Evolutionary conservation across 2,113 vertebrate genomes (phyloP).

Genomic region (Chlorodrepanis virens): DNA sequence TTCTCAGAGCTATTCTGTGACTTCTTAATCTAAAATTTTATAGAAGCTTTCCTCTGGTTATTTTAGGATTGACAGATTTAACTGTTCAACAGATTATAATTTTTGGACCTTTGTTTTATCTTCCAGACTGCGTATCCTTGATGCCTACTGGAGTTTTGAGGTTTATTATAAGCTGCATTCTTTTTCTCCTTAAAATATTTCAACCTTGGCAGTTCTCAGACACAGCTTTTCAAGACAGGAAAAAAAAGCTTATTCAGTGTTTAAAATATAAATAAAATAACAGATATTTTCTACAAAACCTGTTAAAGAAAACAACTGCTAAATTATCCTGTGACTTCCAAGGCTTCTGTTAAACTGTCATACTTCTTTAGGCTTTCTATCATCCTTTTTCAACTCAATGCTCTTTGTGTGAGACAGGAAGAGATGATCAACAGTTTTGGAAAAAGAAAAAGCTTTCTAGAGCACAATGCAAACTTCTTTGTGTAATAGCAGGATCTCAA

Average conservation of each 20-base stretch:
- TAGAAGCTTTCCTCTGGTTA: background rate
- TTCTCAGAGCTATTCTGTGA: background rate
- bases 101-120: background rate
- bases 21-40: background rate
- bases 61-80: background rate
- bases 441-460: background rate
- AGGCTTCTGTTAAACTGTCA: background rate
- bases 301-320: background rate
- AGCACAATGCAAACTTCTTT: background rate
- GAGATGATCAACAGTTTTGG: background rate
- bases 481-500: background rate
- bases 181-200: background rate
- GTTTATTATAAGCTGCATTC: background rate
- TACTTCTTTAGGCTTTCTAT: background rate
- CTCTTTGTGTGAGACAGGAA: background rate
- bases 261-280: conserved; percentile 16
- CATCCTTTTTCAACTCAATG: background rate
- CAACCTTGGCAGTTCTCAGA: background rate
- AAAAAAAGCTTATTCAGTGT: background rate
- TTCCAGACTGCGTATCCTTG: background rate
- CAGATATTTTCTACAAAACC: background rate
- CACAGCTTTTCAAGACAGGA: background rate
- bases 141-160: background rate
- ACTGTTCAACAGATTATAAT: background rate
- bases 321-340: background rate